Base-by-base conservation (phyloP, 1,140 invertebrate genomes). In the Paralvinella palmiformis region DNA sequence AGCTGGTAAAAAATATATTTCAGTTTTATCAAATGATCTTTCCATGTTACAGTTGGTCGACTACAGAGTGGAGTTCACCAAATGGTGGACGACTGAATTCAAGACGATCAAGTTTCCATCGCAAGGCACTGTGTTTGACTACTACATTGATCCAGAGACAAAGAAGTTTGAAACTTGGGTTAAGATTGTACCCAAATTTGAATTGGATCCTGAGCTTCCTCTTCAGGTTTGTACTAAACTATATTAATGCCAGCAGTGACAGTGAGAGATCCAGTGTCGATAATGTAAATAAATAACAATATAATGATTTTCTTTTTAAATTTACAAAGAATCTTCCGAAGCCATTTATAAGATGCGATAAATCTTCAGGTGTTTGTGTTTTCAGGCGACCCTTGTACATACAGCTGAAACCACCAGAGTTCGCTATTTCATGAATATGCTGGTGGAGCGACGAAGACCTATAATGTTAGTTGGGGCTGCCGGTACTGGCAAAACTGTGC, bases 61-160 rank as follows among this genome's bases (percentile, higher is more conserved):
- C 79, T 92, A 93, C 87, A 85, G 92, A 55, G 88, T 89, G 53
- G 92, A 98, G 78, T 98, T 96, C 76, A 92, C 91, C 10, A 96
- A 97, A 84, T 98, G 94, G 94, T 98, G 92, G 91, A 81, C 88
- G 2, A 94, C 91, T 75, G 94, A 98, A 79, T 98, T 96, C 78
- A 97, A 97, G 80, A 90, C 88, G 45, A 84, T 97, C 15, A 95
- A 94, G 82, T 96, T 96, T 81, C 94, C 94, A 1, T 72, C 76
- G 27, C 73, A 76, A 37, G 81, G 81, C 6, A 95, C 91, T 6
- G 91, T 97, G 10, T 98, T 98, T 79, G 94, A 98, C 82, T 96
- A 91, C 77, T 97, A 88, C 73, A 90, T 97, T 74, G 92, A 97
- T 77, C 75, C 85, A 22, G 92, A 96, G 79, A 89, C 88, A 0